These are phyloP conservation scores for Lasiurus cinereus DNA, from an alignment of 2,113 vertebrate genomes.

Conservation along the genomic window DNA sequence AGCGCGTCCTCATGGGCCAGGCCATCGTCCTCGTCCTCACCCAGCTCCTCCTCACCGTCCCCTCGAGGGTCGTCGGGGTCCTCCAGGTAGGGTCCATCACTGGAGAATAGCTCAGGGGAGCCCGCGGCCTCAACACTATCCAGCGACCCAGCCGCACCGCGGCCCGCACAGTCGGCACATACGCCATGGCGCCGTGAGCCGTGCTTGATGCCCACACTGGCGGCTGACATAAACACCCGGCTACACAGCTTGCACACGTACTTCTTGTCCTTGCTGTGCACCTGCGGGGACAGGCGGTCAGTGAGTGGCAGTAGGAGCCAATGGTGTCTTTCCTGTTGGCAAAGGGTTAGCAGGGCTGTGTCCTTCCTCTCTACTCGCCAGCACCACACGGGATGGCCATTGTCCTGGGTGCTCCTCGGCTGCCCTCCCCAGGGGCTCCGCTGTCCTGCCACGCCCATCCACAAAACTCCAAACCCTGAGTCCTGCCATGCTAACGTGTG, in stretches of 20 bases:
- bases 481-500: neutral
- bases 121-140: constrained; percentile 91
- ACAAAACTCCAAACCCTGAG: neutral
- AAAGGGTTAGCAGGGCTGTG: neutral
- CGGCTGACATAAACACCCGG: constrained; percentile 97
- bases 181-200: constrained; percentile 97
- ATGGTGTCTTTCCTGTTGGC: neutral
- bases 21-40: constrained; percentile 93
- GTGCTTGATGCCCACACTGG: constrained; percentile 98
- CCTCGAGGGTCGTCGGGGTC: constrained; percentile 89
- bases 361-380: neutral
- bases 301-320: neutral
- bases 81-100: constrained; percentile 93
- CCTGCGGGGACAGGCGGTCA: constrained; percentile 84
- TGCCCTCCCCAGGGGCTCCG: neutral
- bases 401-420: rapidly evolving
- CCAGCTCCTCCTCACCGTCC: constrained; percentile 91
- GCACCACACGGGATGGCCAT: neutral
- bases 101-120: constrained; percentile 93
- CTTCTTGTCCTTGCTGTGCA: constrained; percentile 99
- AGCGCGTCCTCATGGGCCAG: constrained; percentile 90
- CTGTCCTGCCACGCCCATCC: neutral
- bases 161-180: constrained; percentile 95
- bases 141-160: constrained; percentile 90
- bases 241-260: constrained; percentile 99